Base-by-base conservation (phyloP, 2,888 invertebrate species). In the Parasteatoda lunata region DNA sequence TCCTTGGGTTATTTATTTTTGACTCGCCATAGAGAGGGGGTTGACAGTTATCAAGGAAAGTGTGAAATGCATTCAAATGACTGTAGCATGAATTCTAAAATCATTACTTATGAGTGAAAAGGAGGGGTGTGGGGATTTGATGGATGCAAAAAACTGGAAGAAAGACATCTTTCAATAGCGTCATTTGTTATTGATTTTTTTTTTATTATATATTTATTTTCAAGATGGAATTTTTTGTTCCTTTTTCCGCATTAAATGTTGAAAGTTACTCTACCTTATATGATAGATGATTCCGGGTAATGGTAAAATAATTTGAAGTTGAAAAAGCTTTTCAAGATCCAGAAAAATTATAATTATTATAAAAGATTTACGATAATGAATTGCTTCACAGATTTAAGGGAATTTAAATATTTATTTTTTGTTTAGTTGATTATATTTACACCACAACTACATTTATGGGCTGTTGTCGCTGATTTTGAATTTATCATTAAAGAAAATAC, bases 51-150 rank as follows among this genome's bases (percentile, higher is more conserved):
- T 73, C 73, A n/a, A 3, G 59, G 72, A 47, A 71, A 71, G 79
- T 80, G 79, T 66, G 80, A 75, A 76, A 69, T 69, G 78, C 77
- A 84, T 84, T 84, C 78, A 73, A 84, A 84, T 84, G 84, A 84
- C 73, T 68, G 47, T 75, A 68, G 75, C 66, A 75, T 81, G 81
- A 59, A 81, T 81, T 81, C 66, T 49, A 49, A 75, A 75, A 81
- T 81, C 81, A 73, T 81, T 81, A 81, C 68, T 81, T 75, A 51
- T 59, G 69, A 70, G 69, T 13, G 49, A n/a, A 30, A 30, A 51
- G 30, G 51, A 65, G 51, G 8, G 54, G 64, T 9, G 64, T 48
- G 47, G 47, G 75, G 65, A 48, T 45, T 66, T 8, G 54, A 13
- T 47, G 52, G 9, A 15, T 52, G 47, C 13, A 45, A 47, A 59